These are phyloP conservation scores for Trachelipus rathkii DNA, from an alignment of 1,140 invertebrate genomes.

Conservation along the genomic window DNA sequence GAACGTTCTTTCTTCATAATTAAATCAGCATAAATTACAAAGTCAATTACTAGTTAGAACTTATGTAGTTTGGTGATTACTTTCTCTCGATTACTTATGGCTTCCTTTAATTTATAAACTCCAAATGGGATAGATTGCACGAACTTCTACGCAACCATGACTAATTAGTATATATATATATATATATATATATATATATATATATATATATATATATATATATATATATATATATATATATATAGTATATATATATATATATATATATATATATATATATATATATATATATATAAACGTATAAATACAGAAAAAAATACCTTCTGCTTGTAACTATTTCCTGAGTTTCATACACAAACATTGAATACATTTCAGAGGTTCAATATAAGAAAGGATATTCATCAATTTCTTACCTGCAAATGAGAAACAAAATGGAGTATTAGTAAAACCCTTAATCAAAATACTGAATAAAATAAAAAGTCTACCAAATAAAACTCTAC, in stretches of 20 bases:
- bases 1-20: background rate
- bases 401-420: too few species aligned
- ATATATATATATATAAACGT: conserved; percentile 2
- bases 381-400: too few species aligned
- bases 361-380: too few species aligned
- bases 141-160: too few species aligned
- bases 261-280: conserved; percentile 15
- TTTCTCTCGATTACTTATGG: background rate
- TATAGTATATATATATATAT: background rate
- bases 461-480: too few species aligned
- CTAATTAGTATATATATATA: background rate
- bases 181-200: conserved; percentile 14
- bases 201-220: conserved; percentile 15
- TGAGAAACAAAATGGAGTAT: too few species aligned
- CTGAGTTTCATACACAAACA: too few species aligned
- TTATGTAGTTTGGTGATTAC: background rate
- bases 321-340: background rate
- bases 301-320: background rate
- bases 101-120: conserved; percentile 11
- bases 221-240: background rate
- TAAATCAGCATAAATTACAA: background rate
- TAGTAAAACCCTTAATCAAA: too few species aligned
- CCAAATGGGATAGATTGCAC: background rate
- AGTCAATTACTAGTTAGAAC: background rate
- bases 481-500: too few species aligned